Percentiles rank a stretch among this genome's conserved stretches.
Conservation (phyloP, 2,113 vertebrate species). For the Embiotoca jacksoni region DNA sequence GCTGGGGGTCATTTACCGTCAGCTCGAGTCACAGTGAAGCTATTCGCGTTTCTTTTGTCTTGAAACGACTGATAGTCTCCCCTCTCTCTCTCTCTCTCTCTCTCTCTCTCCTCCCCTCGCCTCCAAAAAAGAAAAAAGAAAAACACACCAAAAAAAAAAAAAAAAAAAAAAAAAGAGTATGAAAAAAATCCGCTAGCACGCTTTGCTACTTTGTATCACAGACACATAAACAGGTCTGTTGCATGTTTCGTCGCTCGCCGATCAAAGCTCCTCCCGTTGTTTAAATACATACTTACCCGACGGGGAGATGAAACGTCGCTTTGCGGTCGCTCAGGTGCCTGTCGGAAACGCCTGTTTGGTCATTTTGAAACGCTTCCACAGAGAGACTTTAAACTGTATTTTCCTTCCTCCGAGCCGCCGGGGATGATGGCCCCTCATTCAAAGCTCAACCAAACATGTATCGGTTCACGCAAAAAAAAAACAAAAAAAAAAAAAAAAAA, state of each 20-base stretch:
- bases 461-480: slow-evolving; percentile 53
- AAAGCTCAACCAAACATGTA: slow-evolving; percentile 82
- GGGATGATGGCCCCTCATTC: slow-evolving; percentile 83
- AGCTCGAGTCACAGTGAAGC: neutral
- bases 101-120: slow-evolving; percentile 5
- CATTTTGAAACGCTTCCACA: slow-evolving; percentile 51
- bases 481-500: slow-evolving; percentile 33
- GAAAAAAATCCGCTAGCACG: slow-evolving; percentile 77
- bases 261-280: neutral
- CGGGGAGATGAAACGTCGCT: slow-evolving; percentile 2
- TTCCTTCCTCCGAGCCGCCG: slow-evolving; percentile 75
- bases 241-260: slow-evolving; percentile 56
- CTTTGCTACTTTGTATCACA: slow-evolving; percentile 84
- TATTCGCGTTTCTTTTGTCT: slow-evolving; percentile 67
- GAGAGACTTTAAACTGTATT: slow-evolving; percentile 73
- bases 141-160: slow-evolving; percentile 36
- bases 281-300: slow-evolving; percentile 69
- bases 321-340: slow-evolving; percentile 33
- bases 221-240: slow-evolving; percentile 83
- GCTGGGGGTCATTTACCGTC: neutral
- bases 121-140: slow-evolving; percentile 24
- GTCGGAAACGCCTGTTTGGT: slow-evolving; percentile 31
- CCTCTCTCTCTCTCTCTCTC: neutral
- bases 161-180: slow-evolving; percentile 22
- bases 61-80: slow-evolving; percentile 36